Percentiles rank a stretch among this genome's conserved stretches.
Evolutionary conservation across 2,797 vertebrate genomes (phyloP).

Genomic region (Tapera naevia): DNA sequence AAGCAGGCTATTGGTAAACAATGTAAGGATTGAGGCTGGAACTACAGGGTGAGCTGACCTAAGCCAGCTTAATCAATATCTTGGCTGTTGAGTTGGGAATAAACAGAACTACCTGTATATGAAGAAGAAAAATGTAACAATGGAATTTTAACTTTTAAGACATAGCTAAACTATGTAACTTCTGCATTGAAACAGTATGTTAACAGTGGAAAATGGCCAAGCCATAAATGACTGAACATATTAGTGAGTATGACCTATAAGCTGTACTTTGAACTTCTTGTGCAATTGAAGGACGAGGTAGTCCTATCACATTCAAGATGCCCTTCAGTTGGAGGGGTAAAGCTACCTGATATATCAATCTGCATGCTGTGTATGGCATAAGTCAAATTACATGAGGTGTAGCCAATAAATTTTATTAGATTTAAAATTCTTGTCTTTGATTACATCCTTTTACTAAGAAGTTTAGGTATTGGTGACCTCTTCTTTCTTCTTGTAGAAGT

Average conservation of each 20-base stretch:
- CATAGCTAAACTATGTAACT: neutral
- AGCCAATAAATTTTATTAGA: neutral
- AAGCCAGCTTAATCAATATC: neutral
- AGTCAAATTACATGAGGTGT: neutral
- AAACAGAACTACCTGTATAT: neutral
- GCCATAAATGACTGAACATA: neutral
- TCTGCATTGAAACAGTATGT: neutral
- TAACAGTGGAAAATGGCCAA: neutral
- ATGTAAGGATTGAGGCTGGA: neutral
- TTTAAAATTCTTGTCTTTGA: neutral
- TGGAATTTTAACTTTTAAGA: neutral
- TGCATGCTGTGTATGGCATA: neutral
- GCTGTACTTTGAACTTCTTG: neutral
- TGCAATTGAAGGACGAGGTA: neutral
- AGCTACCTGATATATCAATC: neutral
- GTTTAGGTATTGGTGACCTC: neutral
- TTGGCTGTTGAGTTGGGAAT: conserved; percentile 21
- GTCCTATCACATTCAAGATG: neutral
- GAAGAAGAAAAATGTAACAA: neutral
- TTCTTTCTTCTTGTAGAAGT: neutral
- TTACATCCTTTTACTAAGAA: neutral
- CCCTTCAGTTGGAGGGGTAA: neutral
- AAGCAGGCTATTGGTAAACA: conserved; percentile 30
- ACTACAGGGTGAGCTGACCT: neutral
- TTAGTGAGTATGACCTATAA: neutral